Conservation (phyloP, 2,113 vertebrate species). For the Neomonachus schauinslandi region DNA sequence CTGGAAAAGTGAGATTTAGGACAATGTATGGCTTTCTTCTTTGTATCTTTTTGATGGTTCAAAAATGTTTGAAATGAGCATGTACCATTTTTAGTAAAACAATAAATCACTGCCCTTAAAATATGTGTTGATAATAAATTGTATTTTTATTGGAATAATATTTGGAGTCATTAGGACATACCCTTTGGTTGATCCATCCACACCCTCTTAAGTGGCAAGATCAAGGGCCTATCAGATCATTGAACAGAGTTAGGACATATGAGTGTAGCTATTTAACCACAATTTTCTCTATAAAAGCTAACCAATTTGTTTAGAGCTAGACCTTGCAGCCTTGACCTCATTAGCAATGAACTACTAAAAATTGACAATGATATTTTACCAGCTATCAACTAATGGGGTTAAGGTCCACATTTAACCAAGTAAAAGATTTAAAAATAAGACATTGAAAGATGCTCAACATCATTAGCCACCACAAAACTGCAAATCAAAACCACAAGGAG, state of each 20-base stretch:
- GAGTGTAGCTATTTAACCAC: not conserved
- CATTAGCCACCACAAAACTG: not conserved
- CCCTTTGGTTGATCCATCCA: not conserved
- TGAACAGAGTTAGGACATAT: not conserved
- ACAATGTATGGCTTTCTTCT: not conserved
- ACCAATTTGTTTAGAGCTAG: slow-evolving; percentile 5
- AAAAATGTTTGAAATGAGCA: slow-evolving; percentile 22
- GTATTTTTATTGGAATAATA: slow-evolving; percentile 27
- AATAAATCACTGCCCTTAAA: slow-evolving; percentile 11
- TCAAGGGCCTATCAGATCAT: not conserved
- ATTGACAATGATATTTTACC: not conserved
- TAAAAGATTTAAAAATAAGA: slow-evolving; percentile 20
- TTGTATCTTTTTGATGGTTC: slow-evolving; percentile 14
- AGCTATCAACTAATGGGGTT: not conserved
- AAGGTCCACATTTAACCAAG: not conserved
- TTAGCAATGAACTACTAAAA: slow-evolving; percentile 41
- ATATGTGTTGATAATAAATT: slow-evolving; percentile 26
- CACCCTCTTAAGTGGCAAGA: not conserved
- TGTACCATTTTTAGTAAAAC: slow-evolving; percentile 21
- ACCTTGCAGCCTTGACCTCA: not conserved
- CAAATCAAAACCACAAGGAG: slow-evolving; percentile 8
- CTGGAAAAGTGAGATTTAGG: not conserved
- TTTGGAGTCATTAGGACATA: slow-evolving; percentile 6
- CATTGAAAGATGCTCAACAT: slow-evolving; percentile 7
- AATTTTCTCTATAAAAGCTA: not conserved